Evolutionary conservation across 2,888 invertebrate species (phyloP).

Genomic region (Orchestes rusci): DNA sequence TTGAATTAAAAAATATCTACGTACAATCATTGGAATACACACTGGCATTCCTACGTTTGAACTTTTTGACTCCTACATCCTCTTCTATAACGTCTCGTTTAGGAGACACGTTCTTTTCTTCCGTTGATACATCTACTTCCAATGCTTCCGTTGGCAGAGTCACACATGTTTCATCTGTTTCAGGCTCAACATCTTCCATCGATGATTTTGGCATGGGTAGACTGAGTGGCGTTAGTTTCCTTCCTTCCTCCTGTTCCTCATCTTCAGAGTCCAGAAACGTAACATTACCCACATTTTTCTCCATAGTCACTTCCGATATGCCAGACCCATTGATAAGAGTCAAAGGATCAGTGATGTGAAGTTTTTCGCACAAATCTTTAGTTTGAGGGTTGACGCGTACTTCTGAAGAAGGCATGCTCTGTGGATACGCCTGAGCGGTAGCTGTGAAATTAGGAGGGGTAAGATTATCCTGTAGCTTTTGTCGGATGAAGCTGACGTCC

Average conservation of each 20-base stretch:
- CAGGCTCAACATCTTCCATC: too few relatives aligned
- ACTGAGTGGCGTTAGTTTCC: slow-evolving; percentile 28
- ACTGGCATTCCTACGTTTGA: slow-evolving; percentile 43
- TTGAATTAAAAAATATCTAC: too few relatives aligned
- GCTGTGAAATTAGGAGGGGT: slow-evolving; percentile 74
- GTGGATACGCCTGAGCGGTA: slow-evolving; percentile 60
- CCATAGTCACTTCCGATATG: too few relatives aligned
- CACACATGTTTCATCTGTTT: too few relatives aligned
- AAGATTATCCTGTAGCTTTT: slow-evolving; percentile 60
- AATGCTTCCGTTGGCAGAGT: too few relatives aligned
- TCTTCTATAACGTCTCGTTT: slow-evolving; percentile 11
- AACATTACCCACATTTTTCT: slow-evolving; percentile 24
- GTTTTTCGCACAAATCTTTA: slow-evolving; percentile 54
- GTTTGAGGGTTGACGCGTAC: slow-evolving; percentile 67
- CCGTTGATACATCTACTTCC: too few relatives aligned
- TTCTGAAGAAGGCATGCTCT: slow-evolving; percentile 44
- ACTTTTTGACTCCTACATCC: slow-evolving; percentile 35
- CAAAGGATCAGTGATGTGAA: slow-evolving; percentile 78
- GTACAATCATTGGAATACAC: too few relatives aligned
- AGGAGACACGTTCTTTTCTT: too few relatives aligned
- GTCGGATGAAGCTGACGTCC: slow-evolving; percentile 59
- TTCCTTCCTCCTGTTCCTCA: slow-evolving; percentile 11
- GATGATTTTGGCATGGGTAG: too few relatives aligned
- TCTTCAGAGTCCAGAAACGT: slow-evolving; percentile 24
- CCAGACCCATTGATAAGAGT: too few relatives aligned